phyloP scores from a whole-genome alignment of 2,888 invertebrate genomes.

The Andrena haemorrhoa region DNA sequence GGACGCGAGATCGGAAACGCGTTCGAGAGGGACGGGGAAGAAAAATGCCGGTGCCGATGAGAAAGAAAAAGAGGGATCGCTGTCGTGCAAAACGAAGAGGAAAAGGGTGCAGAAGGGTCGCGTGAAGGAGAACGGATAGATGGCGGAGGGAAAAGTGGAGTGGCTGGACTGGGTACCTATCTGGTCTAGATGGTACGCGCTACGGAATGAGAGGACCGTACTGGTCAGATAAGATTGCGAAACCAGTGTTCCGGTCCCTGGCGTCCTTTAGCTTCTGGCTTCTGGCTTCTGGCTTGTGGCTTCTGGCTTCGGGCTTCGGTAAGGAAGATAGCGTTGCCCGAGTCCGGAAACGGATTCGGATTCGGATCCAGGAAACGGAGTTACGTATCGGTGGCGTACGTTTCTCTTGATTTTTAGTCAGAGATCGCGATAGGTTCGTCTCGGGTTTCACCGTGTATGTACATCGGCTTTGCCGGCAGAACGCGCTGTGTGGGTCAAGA shows the following conservation, averaged over 20 bases:
- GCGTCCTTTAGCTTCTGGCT: conserved; percentile 81
- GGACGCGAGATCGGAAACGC: background rate
- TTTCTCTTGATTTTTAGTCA: conserved; percentile 76
- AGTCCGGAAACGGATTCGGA: conserved; percentile 77
- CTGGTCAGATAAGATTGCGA: conserved; percentile 79
- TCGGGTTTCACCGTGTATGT: conserved; percentile 29
- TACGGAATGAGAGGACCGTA: conserved; percentile 61
- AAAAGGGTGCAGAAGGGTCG: conserved; percentile 36
- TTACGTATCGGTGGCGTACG: conserved; percentile 72
- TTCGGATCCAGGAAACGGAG: conserved; percentile 74
- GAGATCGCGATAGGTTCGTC: conserved; percentile 72
- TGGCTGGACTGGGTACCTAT: conserved; percentile 50
- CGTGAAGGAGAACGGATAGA: conserved; percentile 33
- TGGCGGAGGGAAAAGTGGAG: conserved; percentile 35
- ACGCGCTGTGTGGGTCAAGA: conserved; percentile 16
- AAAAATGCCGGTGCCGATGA: background rate
- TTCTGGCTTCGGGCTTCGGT: conserved; percentile 36
- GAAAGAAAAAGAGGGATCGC: background rate
- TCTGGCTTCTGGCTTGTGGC: conserved; percentile 78
- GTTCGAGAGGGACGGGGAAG: background rate
- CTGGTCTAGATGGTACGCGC: conserved; percentile 59
- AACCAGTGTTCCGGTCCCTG: conserved; percentile 77
- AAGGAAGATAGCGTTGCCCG: conserved; percentile 70
- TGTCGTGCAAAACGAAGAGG: conserved; percentile 12
- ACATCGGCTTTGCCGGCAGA: conserved; percentile 10